A percentile compares a stretch with the other conserved stretches of the same genome.
Evolutionary conservation across 2,888 invertebrate species (phyloP).

Genomic region (Temnothorax rugatulus): DNA sequence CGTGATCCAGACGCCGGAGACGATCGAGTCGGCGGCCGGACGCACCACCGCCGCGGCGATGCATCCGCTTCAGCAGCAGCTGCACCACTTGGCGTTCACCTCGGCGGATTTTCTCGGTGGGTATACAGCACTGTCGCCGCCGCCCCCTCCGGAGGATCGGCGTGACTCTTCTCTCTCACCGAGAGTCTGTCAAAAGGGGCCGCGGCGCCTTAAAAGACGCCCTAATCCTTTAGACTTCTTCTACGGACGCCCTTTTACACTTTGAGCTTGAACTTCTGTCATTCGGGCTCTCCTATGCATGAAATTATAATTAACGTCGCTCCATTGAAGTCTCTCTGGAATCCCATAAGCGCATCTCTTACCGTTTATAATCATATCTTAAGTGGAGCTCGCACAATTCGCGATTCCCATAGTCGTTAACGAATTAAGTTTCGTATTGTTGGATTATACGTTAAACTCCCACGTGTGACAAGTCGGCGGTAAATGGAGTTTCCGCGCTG

Average conservation of each 20-base stretch:
- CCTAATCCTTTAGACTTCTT: slow-evolving; percentile 27
- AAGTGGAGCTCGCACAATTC: neutral
- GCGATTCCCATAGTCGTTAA: neutral
- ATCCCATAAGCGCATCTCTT: neutral
- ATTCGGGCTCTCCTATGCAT: slow-evolving; percentile 7
- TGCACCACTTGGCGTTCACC: slow-evolving; percentile 85
- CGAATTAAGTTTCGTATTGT: neutral
- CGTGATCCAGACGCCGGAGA: slow-evolving; percentile 71
- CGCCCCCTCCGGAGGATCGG: neutral
- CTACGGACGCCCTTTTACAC: slow-evolving; percentile 6
- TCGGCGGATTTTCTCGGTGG: slow-evolving; percentile 93
- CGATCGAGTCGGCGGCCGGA: slow-evolving; percentile 71
- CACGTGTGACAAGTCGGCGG: neutral
- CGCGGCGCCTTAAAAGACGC: slow-evolving; percentile 21
- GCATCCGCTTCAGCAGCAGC: slow-evolving; percentile 84
- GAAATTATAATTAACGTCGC: slow-evolving; percentile 34
- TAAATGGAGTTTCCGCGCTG: neutral
- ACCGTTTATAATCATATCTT: neutral
- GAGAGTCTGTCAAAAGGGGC: neutral
- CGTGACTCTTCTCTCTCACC: slow-evolving; percentile 17
- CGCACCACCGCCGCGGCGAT: slow-evolving; percentile 78
- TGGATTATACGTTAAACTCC: neutral
- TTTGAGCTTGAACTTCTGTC: neutral
- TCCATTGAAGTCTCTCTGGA: neutral
- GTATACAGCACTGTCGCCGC: slow-evolving; percentile 77